Evolutionary conservation across 2,888 invertebrate genomes (phyloP).

Genomic region (Sinopyrophorus schimmeli): DNA sequence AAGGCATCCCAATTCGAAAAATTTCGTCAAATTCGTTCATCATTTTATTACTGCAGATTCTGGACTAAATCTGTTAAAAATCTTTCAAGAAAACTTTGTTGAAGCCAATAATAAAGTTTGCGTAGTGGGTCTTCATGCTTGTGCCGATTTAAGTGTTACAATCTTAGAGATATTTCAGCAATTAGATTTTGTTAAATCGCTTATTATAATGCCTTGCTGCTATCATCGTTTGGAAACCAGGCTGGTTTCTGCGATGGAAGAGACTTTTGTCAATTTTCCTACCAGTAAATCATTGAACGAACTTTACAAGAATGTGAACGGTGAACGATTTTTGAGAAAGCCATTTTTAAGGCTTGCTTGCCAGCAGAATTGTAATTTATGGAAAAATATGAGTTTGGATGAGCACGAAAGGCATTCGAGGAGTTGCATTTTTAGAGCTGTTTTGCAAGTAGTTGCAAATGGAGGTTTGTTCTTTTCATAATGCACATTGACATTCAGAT

Average conservation of each 20-base stretch:
- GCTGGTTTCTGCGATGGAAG: constrained; percentile 31
- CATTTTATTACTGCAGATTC: constrained; percentile 63
- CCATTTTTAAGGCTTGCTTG: constrained; percentile 75
- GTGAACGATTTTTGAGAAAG: constrained; percentile 58
- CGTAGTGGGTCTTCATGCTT: constrained; percentile 73
- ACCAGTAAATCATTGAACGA: constrained; percentile 59
- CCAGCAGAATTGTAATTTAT: constrained; percentile 65
- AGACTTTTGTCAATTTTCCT: constrained; percentile 68
- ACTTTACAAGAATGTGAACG: constrained; percentile 50
- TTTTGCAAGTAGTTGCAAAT: constrained; percentile 64
- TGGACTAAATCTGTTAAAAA: constrained; percentile 43
- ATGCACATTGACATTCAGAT: neutral
- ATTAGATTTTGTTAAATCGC: constrained; percentile 59
- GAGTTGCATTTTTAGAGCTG: constrained; percentile 63
- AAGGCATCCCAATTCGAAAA: constrained; percentile 58
- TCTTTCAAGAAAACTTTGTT: constrained; percentile 43
- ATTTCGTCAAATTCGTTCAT: constrained; percentile 62
- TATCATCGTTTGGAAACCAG: constrained; percentile 69
- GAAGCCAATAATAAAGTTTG: constrained; percentile 46
- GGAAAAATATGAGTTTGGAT: constrained; percentile 56
- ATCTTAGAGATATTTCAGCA: constrained; percentile 68
- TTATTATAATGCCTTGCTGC: constrained; percentile 77
- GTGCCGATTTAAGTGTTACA: constrained; percentile 73
- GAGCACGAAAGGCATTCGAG: constrained; percentile 60
- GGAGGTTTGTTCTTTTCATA: constrained; percentile 57